These are phyloP conservation scores for Lepidurus arcticus DNA, from an alignment of 1,140 invertebrate genomes.

Conservation along the genomic window DNA sequence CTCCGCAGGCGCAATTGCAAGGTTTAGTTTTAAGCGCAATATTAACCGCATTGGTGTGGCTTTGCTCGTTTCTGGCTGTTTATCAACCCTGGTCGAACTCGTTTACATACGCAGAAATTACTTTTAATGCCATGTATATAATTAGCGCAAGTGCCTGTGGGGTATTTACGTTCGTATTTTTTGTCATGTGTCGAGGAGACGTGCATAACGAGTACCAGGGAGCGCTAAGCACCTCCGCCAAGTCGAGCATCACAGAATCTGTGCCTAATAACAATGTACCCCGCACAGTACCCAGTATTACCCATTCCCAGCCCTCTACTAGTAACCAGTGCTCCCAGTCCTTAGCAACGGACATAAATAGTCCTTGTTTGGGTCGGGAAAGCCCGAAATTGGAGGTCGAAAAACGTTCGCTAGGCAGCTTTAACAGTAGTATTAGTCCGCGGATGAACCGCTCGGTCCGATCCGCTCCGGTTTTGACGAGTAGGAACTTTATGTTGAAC, in stretches of 20 bases:
- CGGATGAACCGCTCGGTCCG: constrained; percentile 39
- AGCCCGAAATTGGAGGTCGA: constrained; percentile 44
- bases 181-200: constrained; percentile 74
- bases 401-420: constrained; percentile 42
- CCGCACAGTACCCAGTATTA: constrained; percentile 42
- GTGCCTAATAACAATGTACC: constrained; percentile 46
- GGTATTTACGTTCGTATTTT: constrained; percentile 77
- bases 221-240: constrained; percentile 30
- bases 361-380: constrained; percentile 41
- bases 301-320: constrained; percentile 37
- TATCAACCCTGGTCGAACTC: constrained; percentile 57
- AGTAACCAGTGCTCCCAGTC: constrained; percentile 40
- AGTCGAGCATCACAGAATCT: not conserved
- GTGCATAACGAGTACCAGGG: constrained; percentile 51
- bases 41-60: constrained; percentile 70
- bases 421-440: constrained; percentile 38
- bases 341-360: constrained; percentile 39
- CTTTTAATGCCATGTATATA: constrained; percentile 71
- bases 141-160: constrained; percentile 63
- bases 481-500: constrained; percentile 33
- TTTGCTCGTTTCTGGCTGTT: constrained; percentile 61
- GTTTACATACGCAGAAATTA: constrained; percentile 62
- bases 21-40: constrained; percentile 67
- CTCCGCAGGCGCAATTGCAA: constrained; percentile 69
- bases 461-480: constrained; percentile 34